Conservation (phyloP, 2,888 invertebrate species). For the Lasioglossum zephyrum region DNA sequence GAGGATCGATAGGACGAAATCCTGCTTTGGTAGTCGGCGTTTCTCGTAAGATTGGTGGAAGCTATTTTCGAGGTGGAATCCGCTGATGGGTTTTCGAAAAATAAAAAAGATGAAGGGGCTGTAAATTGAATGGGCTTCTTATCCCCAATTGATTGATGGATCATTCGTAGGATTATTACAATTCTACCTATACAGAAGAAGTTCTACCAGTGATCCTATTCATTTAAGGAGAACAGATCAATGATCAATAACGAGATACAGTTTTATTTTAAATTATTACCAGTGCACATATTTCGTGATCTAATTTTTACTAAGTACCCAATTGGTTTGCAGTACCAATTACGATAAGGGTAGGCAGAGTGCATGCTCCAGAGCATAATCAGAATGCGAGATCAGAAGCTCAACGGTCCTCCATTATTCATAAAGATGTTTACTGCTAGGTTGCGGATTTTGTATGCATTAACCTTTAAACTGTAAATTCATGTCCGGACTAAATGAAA, state of each 20-base stretch:
- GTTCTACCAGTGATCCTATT: background rate
- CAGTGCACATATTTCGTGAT: background rate
- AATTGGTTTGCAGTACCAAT: background rate
- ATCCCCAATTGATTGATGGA: background rate
- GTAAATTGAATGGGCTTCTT: background rate
- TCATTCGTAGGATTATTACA: background rate
- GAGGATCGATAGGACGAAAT: slow-evolving; percentile 14
- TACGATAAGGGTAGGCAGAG: background rate
- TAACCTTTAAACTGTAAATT: too few relatives aligned
- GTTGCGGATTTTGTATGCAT: background rate
- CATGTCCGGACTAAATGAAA: too few relatives aligned
- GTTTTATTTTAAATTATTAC: background rate
- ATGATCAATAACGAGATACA: background rate
- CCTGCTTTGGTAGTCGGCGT: background rate
- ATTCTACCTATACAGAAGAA: background rate
- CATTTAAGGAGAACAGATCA: background rate
- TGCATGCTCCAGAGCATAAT: background rate
- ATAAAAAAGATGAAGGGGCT: background rate
- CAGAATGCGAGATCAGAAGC: background rate
- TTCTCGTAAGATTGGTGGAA: background rate
- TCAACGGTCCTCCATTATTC: background rate
- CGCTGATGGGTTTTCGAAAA: background rate
- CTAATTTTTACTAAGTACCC: background rate
- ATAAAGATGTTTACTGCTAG: background rate
- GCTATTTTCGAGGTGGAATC: background rate